Conservation (phyloP, 2,113 vertebrate species). For the Triplophysa tibetana region DNA sequence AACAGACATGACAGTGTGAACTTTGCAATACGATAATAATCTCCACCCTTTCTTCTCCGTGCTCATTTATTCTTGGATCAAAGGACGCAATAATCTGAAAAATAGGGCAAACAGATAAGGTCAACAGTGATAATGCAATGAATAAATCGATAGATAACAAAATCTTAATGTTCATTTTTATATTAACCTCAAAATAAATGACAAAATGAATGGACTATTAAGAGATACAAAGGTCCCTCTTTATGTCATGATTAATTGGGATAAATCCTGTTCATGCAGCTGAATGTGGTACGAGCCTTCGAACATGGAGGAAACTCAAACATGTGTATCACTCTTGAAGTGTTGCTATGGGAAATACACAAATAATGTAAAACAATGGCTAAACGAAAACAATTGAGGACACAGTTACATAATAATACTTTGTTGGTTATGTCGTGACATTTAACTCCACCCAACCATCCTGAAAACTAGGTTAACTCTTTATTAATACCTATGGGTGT, state of each 20-base stretch:
- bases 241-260: not conserved
- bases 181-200: no score
- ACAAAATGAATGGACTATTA: not conserved
- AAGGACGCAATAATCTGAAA: not conserved
- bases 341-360: conserved; percentile 33
- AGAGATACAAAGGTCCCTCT: no score
- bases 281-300: not conserved
- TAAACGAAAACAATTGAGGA: not conserved
- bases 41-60: not conserved
- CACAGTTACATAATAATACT: not conserved
- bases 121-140: no score
- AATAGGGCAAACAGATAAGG: not conserved
- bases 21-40: conserved; percentile 1
- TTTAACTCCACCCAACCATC: not conserved
- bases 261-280: not conserved
- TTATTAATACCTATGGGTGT: not conserved
- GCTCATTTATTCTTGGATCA: not conserved
- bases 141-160: no score
- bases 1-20: not conserved
- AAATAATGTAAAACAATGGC: conserved; percentile 17
- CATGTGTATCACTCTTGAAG: not conserved
- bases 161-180: no score
- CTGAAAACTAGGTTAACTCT: not conserved
- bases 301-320: not conserved
- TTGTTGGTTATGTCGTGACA: not conserved